Percentiles rank a stretch among this genome's conserved stretches.
phyloP scores from a whole-genome alignment of 2,888 invertebrate species.

The Itoplectis maculator region DNA sequence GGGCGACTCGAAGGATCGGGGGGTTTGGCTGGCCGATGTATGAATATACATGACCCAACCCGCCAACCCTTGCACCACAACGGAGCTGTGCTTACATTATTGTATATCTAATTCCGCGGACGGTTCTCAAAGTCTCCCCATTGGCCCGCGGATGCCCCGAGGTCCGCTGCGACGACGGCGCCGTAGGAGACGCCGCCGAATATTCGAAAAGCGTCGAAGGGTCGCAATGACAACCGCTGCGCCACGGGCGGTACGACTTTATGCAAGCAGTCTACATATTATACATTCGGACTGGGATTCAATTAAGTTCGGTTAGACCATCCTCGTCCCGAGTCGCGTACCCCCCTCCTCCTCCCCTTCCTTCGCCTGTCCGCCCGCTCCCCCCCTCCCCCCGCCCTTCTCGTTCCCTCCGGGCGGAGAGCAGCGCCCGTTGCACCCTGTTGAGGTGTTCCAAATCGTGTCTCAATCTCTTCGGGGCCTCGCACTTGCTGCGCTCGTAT shows the following conservation, averaged over 20 bases:
- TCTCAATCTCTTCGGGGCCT: slow-evolving; percentile 65
- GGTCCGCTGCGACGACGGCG: too few relatives aligned
- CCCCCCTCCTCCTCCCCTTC: slow-evolving; percentile 25
- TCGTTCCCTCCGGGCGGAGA: too few relatives aligned
- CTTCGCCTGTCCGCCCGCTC: slow-evolving; percentile 57
- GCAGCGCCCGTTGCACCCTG: slow-evolving; percentile 67
- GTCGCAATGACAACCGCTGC: slow-evolving; percentile 78
- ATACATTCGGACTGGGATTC: slow-evolving; percentile 85
- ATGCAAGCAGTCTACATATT: slow-evolving; percentile 85
- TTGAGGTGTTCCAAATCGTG: slow-evolving; percentile 78
- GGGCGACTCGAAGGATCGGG: slow-evolving; percentile 83
- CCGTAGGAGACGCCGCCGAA: too few relatives aligned
- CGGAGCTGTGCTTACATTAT: slow-evolving; percentile 85
- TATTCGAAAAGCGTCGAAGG: slow-evolving; percentile 49
- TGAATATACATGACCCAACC: slow-evolving; percentile 85
- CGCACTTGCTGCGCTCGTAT: slow-evolving; percentile 13
- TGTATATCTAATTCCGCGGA: slow-evolving; percentile 84
- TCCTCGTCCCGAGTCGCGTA: slow-evolving; percentile 18
- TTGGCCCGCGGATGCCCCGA: slow-evolving; percentile 52
- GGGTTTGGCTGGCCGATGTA: slow-evolving; percentile 80
- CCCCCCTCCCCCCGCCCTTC: too few relatives aligned
- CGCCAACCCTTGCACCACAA: slow-evolving; percentile 84
- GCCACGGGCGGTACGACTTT: slow-evolving; percentile 81
- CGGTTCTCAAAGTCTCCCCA: slow-evolving; percentile 81
- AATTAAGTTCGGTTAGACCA: slow-evolving; percentile 84